Conservation (phyloP, 2,113 vertebrate genomes). For the Pseudopipra pipra region DNA sequence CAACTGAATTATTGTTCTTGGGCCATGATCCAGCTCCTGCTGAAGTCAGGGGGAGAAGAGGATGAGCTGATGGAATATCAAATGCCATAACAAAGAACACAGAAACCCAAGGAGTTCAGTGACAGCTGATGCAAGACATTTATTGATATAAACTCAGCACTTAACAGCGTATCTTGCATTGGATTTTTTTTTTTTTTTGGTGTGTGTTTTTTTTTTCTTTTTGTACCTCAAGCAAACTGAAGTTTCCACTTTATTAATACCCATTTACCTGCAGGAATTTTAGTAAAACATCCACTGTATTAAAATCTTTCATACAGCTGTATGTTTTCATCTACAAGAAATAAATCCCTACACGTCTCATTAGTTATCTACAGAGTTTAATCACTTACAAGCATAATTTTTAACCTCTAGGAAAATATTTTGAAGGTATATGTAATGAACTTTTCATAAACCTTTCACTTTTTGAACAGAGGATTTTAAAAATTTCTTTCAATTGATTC, state of each 20-base stretch:
- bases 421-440: not conserved
- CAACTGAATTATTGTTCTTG: not conserved
- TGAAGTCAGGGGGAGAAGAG: not conserved
- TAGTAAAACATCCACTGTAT: constrained; percentile 1
- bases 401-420: constrained; percentile 61
- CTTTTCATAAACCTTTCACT: constrained; percentile 12
- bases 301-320: constrained; percentile 23
- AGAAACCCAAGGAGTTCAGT: not conserved
- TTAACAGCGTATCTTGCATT: constrained; percentile 18
- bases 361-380: constrained; percentile 52
- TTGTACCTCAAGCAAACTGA: constrained; percentile 40
- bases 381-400: constrained; percentile 53
- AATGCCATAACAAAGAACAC: not conserved
- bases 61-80: not conserved
- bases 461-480: not conserved
- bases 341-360: constrained; percentile 18
- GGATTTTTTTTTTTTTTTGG: not conserved
- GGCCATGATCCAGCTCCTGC: not conserved
- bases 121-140: constrained; percentile 51
- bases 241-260: constrained; percentile 15
- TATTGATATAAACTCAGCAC: constrained; percentile 62
- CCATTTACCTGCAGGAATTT: constrained; percentile 25
- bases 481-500: not conserved
- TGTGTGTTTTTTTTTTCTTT: not conserved
- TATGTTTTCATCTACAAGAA: constrained; percentile 23